phyloP scores from a whole-genome alignment of 2,113 vertebrate species.

The Cromileptes altivelis region DNA sequence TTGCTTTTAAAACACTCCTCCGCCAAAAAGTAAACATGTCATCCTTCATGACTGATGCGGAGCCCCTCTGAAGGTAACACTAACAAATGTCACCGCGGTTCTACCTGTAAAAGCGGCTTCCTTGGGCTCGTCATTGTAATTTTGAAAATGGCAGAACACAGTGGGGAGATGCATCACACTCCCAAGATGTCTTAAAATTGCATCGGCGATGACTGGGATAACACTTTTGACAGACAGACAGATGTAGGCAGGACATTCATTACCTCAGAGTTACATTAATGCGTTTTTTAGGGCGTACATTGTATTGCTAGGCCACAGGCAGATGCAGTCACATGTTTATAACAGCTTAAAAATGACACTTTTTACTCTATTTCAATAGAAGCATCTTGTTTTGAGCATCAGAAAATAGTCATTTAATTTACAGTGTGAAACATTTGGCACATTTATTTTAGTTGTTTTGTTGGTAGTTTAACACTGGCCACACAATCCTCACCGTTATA shows the following conservation, averaged over 20 bases:
- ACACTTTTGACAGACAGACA: constrained; percentile 1
- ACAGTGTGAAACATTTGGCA: neutral
- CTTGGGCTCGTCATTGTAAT: constrained; percentile 12
- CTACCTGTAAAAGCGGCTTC: constrained; percentile 24
- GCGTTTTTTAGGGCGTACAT: neutral
- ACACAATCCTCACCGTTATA: neutral
- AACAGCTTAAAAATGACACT: neutral
- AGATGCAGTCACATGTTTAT: neutral
- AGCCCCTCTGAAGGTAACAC: constrained; percentile 34
- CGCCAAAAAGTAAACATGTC: constrained; percentile 45
- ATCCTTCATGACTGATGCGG: constrained; percentile 46
- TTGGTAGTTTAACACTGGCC: neutral
- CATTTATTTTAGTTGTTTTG: neutral
- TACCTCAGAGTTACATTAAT: constrained; percentile 7
- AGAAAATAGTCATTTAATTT: neutral
- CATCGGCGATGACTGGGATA: constrained; percentile 16
- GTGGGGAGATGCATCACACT: constrained; percentile 22
- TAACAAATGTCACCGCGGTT: constrained; percentile 52
- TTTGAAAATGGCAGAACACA: constrained; percentile 39
- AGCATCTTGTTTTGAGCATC: neutral
- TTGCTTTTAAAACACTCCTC: constrained; percentile 35
- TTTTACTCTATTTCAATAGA: neutral
- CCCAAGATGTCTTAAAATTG: constrained; percentile 16
- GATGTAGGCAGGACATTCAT: neutral
- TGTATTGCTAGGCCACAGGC: too few species aligned